Base-by-base conservation (phyloP, 2,113 vertebrate species). In the Eonycteris spelaea region DNA sequence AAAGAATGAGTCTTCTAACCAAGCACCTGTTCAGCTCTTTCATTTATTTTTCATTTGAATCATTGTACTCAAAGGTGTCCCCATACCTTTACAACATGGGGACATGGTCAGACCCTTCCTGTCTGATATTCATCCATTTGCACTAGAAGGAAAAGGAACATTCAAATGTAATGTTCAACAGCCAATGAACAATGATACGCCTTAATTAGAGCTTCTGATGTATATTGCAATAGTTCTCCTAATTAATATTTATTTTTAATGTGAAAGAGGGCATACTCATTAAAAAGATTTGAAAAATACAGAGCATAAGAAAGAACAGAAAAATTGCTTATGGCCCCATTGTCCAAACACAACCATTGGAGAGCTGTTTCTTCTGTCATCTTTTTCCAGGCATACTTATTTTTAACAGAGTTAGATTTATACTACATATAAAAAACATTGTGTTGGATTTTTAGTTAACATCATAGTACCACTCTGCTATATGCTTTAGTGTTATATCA, bases 141-240 rank as follows among this genome's bases (percentile, higher is more conserved):
- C 63, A 82, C 67, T 33, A 71, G 22, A 65, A 83, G 7, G 71
- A 57, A 84, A 92, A 90, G 3, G 28, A 30, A 43, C 30, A 10
- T 45, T 51, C 55, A 40, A 68, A 90, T 16, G 24, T 48, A 55
- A 48, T 63, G 33, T 79, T 91, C 77, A 96, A 70, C 15, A 83
- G 43, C 61, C 67, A 55, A 9, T 68, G 63, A 87, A 83, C 90
- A 96, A 86, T 14, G 35, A 26, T 68, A 85, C 11, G 9, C 85
- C 71, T 89, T 95, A 53, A 94, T 92, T 28, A 94, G 51, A 9
- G 38, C 38, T 38, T 84, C 74, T 92, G 84, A 90, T 92, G 85
- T 38, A 59, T 79, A 93, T 84, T 95, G 91, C 93, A 94, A 7
- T 63, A 51, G 33, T 59, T 67, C 21, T 86, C 83, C 45, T 78